Evolutionary conservation across 2,888 invertebrate genomes (phyloP), one percentile per base, ranked within the genome.

Genomic region (Phengaris alcon): DNA sequence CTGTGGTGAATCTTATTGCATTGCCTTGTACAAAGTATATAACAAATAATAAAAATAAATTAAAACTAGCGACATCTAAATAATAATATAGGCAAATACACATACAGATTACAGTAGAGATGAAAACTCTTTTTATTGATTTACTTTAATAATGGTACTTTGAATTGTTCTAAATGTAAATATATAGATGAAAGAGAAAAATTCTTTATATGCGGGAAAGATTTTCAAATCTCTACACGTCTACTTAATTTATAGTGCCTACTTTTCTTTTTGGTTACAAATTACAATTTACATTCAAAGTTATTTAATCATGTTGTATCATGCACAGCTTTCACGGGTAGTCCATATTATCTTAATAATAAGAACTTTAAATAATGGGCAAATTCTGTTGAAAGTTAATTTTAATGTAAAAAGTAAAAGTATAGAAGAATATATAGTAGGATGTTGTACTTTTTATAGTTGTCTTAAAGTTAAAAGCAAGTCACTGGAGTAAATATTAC

Each of bases 281-380:
- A 15, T 64, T 64, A 35, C 10, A 64, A 5, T 64, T 64, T 64
- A 22, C 9, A 59, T 59, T 57, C 3, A 4, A 64, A 35, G 12
- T 44, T 64, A 5, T 64, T 64, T 64, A 59, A 9, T 22, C 22
- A 59, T 64, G 44, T 35, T 35, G 35, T 2, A 22, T 59, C 13
- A 64, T 44, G 64, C 64, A 64, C 64, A 64, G 64, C 35, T 12
- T 64, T 44, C 64, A 64, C 64, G 12, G 64, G 64, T 44, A 44
- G 35, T 44, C 64, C 35, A 44, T 55, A n/a, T 0, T n/a, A 12
- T 54, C 6, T 6, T 22, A 22, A 22, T 22, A 22, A 52, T 52
- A 55, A 55, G 13, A 55, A 55, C 10, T 12, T 44, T 13, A 64
- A 35, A 44, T 64, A 12, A 35, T 13, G 3, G 35, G 64, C 64